Base-by-base conservation (phyloP, 2,113 vertebrate species). In the Anhinga rufa region DNA sequence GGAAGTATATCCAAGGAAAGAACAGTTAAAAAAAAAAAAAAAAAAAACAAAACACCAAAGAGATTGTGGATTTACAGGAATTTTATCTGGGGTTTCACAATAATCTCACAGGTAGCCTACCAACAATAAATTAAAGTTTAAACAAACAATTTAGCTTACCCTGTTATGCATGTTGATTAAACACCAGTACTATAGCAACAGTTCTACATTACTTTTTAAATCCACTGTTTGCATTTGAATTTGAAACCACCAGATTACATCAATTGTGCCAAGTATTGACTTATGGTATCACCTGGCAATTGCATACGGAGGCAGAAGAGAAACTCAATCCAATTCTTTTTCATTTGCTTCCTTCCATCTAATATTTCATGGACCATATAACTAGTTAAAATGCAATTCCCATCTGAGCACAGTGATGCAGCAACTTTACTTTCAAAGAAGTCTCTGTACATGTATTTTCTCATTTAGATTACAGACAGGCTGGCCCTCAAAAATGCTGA, bases 201-300 rank as follows among this genome's bases (percentile, higher is more conserved):
- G 76, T 75, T 84, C 90, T 75, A 57, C 58, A 20, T 79, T 69
- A 83, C 64, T 86, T 91, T 92, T 94, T 94, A 82, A 85, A 94
- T 93, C 93, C 71, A 85, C 71, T 93, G 96, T 96, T 96, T 84
- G 96, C 92, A 76, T 98, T 97, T 98, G 95, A 97, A 94, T 80
- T 86, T 97, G 98, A 97, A 98, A 97, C 88, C 95, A 93, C 91
- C 97, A 97, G 95, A 97, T 95, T 61, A 96, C 82, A 97, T 96
- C 94, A 95, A 55, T 86, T 96, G 95, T 95, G 88, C 95, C 82
- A 94, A 97, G 93, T 90, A 96, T 44, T 94, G 82, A 94, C 93
- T 98, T 98, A 98, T 92, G 75, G 97, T 96, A 85, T 98, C 97
- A 94, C 94, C 85, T 98, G 97, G 96, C 96, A 90, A 81, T n/a